These are phyloP conservation scores for Perizoma affinitatum DNA, from an alignment of 2,888 invertebrate species.

Conservation along the genomic window DNA sequence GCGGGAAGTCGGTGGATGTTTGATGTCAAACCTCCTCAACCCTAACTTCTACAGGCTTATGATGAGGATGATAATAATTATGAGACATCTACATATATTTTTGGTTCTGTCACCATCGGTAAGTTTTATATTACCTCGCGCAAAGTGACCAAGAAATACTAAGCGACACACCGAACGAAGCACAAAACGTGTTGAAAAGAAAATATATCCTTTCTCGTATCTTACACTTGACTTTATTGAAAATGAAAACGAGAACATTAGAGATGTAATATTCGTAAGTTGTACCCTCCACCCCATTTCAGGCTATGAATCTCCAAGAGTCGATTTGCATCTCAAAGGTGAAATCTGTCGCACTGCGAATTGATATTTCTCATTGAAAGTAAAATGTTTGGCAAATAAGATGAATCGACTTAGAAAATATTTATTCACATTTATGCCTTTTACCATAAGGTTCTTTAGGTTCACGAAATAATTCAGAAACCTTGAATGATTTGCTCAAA, in stretches of 20 bases:
- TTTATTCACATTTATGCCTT: constrained; percentile 16
- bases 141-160: too few relatives aligned
- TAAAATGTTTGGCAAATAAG: constrained; percentile 38
- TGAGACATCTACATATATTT: too few relatives aligned
- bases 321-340: constrained; percentile 42
- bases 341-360: constrained; percentile 39
- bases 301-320: constrained; percentile 39
- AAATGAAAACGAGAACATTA: constrained; percentile 34
- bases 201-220: background rate
- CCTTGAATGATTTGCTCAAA: constrained; percentile 10
- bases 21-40: too few relatives aligned
- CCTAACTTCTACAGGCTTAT: too few relatives aligned
- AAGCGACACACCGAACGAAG: too few relatives aligned
- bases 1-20: too few relatives aligned
- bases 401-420: constrained; percentile 29
- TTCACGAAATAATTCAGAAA: constrained; percentile 1
- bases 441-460: constrained; percentile 12
- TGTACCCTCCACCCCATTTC: constrained; percentile 37
- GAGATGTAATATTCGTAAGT: constrained; percentile 29
- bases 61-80: too few relatives aligned
- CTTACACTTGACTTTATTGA: constrained; percentile 22
- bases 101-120: too few relatives aligned
- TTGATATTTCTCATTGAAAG: constrained; percentile 39
- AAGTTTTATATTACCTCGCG: too few relatives aligned
- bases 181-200: background rate